Evolutionary conservation across 2,113 vertebrate species (phyloP).

Genomic region (Smithornis capensis): DNA sequence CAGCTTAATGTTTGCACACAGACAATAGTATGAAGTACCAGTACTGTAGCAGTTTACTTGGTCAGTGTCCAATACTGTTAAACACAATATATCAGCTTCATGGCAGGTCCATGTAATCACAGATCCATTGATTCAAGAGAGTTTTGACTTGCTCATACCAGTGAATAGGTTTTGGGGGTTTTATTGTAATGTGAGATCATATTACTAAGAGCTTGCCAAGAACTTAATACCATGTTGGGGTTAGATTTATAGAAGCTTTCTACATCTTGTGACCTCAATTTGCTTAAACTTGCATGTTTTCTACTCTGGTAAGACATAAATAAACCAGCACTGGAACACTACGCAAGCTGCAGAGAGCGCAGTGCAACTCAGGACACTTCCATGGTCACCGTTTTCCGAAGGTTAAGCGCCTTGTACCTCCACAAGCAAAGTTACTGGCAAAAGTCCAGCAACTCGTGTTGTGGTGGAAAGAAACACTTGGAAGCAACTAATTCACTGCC

Average conservation of each 20-base stretch:
- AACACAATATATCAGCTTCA: neutral
- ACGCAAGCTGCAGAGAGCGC: neutral
- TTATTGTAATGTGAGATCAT: neutral
- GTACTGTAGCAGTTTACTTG: neutral
- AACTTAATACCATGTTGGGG: constrained; percentile 5
- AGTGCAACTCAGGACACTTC: constrained; percentile 11
- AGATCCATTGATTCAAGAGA: neutral
- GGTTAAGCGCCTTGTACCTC: neutral
- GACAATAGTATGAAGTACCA: neutral
- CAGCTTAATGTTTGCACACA: neutral
- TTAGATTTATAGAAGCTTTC: constrained; percentile 39
- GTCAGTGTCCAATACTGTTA: neutral
- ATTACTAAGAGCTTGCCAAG: constrained; percentile 36
- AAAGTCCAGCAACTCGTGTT: neutral
- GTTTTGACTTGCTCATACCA: neutral
- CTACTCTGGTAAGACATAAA: constrained; percentile 2
- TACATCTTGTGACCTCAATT: constrained; percentile 41
- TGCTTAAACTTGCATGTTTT: constrained; percentile 32
- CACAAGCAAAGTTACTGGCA: neutral
- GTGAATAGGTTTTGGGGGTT: neutral
- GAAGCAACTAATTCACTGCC: constrained; percentile 35
- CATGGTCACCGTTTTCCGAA: neutral
- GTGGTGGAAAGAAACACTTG: constrained; percentile 42
- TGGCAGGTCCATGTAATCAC: neutral
- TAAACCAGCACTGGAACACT: constrained; percentile 1